phyloP scores from a whole-genome alignment of 2,113 vertebrate species.

The Chaetodon auriga region DNA sequence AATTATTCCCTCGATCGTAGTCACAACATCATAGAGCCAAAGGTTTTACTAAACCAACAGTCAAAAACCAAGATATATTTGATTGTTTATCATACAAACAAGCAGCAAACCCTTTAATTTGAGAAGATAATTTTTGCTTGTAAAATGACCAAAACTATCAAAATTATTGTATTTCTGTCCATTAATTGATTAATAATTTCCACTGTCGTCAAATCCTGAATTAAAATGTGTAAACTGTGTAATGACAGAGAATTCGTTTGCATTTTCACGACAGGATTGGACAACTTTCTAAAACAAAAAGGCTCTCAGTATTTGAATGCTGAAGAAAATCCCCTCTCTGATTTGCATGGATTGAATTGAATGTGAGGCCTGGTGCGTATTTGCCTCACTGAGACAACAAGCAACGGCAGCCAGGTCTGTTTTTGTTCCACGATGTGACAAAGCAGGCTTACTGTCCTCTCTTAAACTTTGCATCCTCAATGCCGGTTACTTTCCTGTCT shows the following conservation, averaged over 20 bases:
- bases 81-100: not conserved
- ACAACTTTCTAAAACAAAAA: conserved; percentile 36
- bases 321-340: conserved; percentile 55
- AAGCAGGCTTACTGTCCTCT: conserved; percentile 40
- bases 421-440: conserved; percentile 47
- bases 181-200: conserved; percentile 8
- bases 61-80: not conserved
- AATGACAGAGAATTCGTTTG: conserved; percentile 1
- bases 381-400: conserved; percentile 9
- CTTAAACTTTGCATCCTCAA: conserved; percentile 42
- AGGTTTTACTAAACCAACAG: not conserved
- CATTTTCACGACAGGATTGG: conserved; percentile 23
- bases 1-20: not conserved
- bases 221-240: not conserved
- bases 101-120: not conserved
- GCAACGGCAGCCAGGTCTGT: conserved; percentile 24
- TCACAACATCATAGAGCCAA: too few relatives aligned
- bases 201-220: conserved; percentile 22
- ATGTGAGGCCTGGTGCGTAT: conserved; percentile 4
- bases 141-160: not conserved
- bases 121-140: conserved; percentile 6
- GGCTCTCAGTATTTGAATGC: conserved; percentile 28
- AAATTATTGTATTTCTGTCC: not conserved
- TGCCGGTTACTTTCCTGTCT: conserved; percentile 11
- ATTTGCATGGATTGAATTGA: conserved; percentile 42